phyloP scores from a whole-genome alignment of 2,888 invertebrate genomes.

The Phyto melanocephala region DNA sequence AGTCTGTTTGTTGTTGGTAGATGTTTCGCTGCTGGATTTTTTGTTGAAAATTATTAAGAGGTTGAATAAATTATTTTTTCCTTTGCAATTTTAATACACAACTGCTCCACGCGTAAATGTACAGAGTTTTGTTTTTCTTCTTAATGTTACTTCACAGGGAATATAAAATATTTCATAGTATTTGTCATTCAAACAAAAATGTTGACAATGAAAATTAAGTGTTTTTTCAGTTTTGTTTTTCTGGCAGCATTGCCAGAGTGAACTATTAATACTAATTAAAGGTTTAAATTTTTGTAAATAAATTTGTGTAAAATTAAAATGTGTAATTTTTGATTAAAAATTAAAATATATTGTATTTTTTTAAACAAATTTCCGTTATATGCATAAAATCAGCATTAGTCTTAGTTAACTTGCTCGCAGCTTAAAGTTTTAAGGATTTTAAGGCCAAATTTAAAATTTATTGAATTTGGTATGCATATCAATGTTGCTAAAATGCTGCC shows the following conservation, averaged over 20 bases:
- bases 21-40: neutral
- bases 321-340: neutral
- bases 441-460: too few species aligned
- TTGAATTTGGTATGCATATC: too few species aligned
- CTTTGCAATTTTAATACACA: neutral
- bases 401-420: too few species aligned
- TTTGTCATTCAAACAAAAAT: neutral
- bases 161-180: neutral
- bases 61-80: conserved; percentile 18
- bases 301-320: neutral
- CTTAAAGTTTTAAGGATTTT: too few species aligned
- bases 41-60: conserved; percentile 11
- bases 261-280: conserved; percentile 32
- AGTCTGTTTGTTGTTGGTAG: neutral
- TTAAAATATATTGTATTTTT: too few species aligned
- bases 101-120: neutral
- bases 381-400: too few species aligned
- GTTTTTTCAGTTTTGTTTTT: neutral
- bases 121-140: neutral
- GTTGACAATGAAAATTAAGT: neutral
- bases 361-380: too few species aligned
- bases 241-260: too few species aligned
- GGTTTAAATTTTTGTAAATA: neutral
- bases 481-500: too few species aligned
- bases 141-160: neutral